Evolutionary conservation across 30 jellyfish, hydroid and myxozoan genomes (phyloP).

Genomic region (Pelagia noctiluca): DNA sequence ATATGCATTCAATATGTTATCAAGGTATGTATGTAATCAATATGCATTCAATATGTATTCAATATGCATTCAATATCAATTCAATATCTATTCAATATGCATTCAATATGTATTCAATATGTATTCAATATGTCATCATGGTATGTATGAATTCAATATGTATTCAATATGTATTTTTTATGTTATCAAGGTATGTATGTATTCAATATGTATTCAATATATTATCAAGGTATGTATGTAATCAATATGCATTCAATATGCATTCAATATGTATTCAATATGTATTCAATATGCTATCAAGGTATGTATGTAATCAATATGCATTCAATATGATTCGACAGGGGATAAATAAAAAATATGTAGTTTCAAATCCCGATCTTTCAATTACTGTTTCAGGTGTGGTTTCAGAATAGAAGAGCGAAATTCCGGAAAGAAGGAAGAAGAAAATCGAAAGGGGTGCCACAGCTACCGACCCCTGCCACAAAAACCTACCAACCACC

Average conservation of each 20-base stretch:
- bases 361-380: neutral
- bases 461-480: slow-evolving; percentile 21
- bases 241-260: too few species aligned
- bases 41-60: too few species aligned
- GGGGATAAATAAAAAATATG: neutral
- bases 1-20: slow-evolving; percentile 67
- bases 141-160: too few species aligned
- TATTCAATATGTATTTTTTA: too few species aligned
- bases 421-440: slow-evolving; percentile 64
- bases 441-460: slow-evolving; percentile 18
- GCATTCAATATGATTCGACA: neutral
- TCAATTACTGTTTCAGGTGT: slow-evolving; percentile 31
- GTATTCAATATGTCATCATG: too few species aligned
- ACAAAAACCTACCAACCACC: slow-evolving; percentile 1
- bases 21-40: too few species aligned
- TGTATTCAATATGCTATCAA: neutral
- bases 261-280: too few species aligned
- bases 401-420: slow-evolving; percentile 78
- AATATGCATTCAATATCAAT: too few species aligned
- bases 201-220: slow-evolving; percentile 60
- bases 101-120: too few species aligned
- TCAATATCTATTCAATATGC: too few species aligned
- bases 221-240: slow-evolving; percentile 75
- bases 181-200: too few species aligned
- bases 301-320: neutral